A percentile compares a stretch with the other conserved stretches of the same genome.
phyloP scores from a whole-genome alignment of 1,140 invertebrate genomes.

The Cryptotermes secundus region DNA sequence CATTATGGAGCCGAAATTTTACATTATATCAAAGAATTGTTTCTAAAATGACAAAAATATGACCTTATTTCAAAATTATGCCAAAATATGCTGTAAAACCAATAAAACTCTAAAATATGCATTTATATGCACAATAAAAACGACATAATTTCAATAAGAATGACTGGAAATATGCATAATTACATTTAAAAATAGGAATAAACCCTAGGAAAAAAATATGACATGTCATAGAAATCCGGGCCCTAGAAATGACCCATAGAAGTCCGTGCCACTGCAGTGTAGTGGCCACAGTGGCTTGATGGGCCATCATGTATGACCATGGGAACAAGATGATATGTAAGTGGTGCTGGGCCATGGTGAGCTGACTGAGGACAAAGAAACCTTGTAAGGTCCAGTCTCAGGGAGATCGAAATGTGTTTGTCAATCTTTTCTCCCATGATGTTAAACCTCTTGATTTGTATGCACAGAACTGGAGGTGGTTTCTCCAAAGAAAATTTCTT shows the following conservation, averaged over 20 bases:
- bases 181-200: too few species aligned
- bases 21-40: too few species aligned
- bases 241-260: constrained; percentile 82
- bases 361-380: constrained; percentile 59
- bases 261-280: constrained; percentile 87
- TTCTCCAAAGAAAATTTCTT: constrained; percentile 91
- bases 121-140: too few species aligned
- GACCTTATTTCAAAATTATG: too few species aligned
- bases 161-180: too few species aligned
- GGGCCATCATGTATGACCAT: constrained; percentile 95
- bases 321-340: constrained; percentile 84
- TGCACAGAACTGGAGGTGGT: constrained; percentile 88
- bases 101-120: too few species aligned
- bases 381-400: constrained; percentile 66
- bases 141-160: too few species aligned
- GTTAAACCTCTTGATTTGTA: constrained; percentile 86
- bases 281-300: constrained; percentile 95
- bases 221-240: too few species aligned
- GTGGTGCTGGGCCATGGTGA: constrained; percentile 42
- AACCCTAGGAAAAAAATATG: too few species aligned
- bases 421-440: constrained; percentile 60
- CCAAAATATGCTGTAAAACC: too few species aligned
- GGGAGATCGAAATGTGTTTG: constrained; percentile 69
- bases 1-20: too few species aligned
- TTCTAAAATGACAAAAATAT: too few species aligned